A percentile compares a stretch with the other conserved stretches of the same genome.
Conservation (phyloP, 1,140 invertebrate genomes). For the Nephila pilipes region DNA sequence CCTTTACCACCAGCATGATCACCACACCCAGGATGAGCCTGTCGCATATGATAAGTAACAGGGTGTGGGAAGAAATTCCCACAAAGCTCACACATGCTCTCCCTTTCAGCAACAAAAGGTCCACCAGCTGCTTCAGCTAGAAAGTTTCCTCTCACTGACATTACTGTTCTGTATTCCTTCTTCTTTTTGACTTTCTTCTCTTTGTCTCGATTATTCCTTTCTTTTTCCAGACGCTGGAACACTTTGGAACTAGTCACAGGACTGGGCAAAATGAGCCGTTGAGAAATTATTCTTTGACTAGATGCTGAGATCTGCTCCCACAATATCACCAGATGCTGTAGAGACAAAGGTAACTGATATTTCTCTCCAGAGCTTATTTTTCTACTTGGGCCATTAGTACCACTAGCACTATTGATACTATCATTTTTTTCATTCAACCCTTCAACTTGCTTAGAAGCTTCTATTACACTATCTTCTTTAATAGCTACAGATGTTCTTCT, state of each 20-base stretch:
- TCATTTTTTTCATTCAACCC: conserved; percentile 58
- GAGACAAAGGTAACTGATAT: conserved; percentile 87
- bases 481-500: conserved; percentile 76
- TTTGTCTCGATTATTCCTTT: conserved; percentile 77
- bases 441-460: conserved; percentile 46
- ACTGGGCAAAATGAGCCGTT: conserved; percentile 83
- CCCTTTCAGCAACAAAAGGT: conserved; percentile 81
- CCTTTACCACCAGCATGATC: conserved; percentile 92
- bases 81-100: conserved; percentile 93
- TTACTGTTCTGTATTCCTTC: conserved; percentile 80
- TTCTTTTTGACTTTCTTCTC: conserved; percentile 81
- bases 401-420: conserved; percentile 14
- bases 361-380: conserved; percentile 62
- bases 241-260: conserved; percentile 69
- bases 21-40: conserved; percentile 93
- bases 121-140: conserved; percentile 80
- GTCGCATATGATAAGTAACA: conserved; percentile 95
- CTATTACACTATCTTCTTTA: conserved; percentile 71
- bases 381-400: conserved; percentile 19
- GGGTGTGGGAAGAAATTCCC: conserved; percentile 88
- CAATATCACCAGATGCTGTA: conserved; percentile 87
- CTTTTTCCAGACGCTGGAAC: conserved; percentile 83
- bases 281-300: conserved; percentile 86
- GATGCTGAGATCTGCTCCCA: conserved; percentile 93
- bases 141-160: conserved; percentile 80